These are phyloP conservation scores for Amiota mariae DNA, from an alignment of 2,888 invertebrate genomes.

Conservation along the genomic window DNA sequence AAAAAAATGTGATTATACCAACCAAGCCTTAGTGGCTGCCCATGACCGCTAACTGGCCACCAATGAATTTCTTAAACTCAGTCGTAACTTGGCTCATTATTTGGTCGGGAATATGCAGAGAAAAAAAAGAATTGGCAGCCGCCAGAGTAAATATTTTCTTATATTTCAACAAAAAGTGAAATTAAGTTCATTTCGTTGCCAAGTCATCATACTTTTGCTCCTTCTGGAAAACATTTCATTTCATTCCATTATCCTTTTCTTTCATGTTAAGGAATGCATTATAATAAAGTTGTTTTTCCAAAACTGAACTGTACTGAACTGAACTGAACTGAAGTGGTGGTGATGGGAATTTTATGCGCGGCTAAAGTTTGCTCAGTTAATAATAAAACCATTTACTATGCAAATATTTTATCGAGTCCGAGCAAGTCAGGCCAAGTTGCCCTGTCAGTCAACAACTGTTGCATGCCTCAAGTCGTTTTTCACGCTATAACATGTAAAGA, in stretches of 20 bases:
- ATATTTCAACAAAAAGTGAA: too few relatives aligned
- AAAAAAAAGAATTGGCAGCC: neutral
- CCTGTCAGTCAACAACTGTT: slow-evolving; percentile 3
- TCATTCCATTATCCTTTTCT: too few relatives aligned
- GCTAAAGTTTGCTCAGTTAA: slow-evolving; percentile 61
- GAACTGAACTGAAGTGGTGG: too few relatives aligned
- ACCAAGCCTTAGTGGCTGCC: slow-evolving; percentile 1
- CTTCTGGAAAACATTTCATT: too few relatives aligned
- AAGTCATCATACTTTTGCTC: too few relatives aligned
- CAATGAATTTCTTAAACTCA: neutral
- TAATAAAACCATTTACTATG: slow-evolving; percentile 65
- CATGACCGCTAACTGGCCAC: slow-evolving; percentile 11
- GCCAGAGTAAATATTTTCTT: neutral
- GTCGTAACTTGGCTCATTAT: slow-evolving; percentile 3
- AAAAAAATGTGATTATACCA: slow-evolving; percentile 6
- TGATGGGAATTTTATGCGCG: slow-evolving; percentile 20
- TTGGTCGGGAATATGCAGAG: neutral
- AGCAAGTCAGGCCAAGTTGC: slow-evolving; percentile 10
- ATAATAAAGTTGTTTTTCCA: too few relatives aligned
- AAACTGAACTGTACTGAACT: too few relatives aligned
- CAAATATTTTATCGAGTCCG: slow-evolving; percentile 56
- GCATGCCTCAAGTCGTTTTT: slow-evolving; percentile 56
- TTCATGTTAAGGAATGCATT: too few relatives aligned
- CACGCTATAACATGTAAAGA: slow-evolving; percentile 46
- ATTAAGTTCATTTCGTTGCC: too few relatives aligned